A percentile compares a stretch with the other conserved stretches of the same genome.
Conservation (phyloP, 1,140 invertebrate genomes). For the Micrasema longulum region DNA sequence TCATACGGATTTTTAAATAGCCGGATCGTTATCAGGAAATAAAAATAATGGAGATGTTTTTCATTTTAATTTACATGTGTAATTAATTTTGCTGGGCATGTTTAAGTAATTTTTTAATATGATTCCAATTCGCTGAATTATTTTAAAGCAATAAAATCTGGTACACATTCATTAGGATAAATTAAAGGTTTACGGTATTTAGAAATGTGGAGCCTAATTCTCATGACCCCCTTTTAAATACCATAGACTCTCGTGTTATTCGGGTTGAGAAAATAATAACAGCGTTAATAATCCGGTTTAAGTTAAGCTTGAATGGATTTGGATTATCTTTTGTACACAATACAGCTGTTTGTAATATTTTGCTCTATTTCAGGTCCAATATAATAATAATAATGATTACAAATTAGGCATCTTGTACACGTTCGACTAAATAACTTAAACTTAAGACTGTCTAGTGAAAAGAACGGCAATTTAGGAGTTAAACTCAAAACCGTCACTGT, state of each 20-base stretch:
- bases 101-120: too few species aligned
- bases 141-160: too few species aligned
- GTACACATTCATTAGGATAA: too few species aligned
- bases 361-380: neutral
- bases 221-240: conserved; percentile 18
- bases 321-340: conserved; percentile 6
- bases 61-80: too few species aligned
- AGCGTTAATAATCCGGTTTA: conserved; percentile 29
- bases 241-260: neutral
- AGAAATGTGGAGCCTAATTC: conserved; percentile 2
- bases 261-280: conserved; percentile 32
- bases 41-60: too few species aligned
- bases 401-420: neutral
- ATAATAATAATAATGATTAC: neutral
- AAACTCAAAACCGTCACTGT: too few species aligned
- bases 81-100: too few species aligned
- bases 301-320: conserved; percentile 12
- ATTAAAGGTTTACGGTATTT: neutral
- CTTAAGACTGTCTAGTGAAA: too few species aligned
- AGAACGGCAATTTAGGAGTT: too few species aligned
- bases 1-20: too few species aligned
- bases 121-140: neutral
- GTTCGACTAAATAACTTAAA: too few species aligned
- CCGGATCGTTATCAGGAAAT: too few species aligned
- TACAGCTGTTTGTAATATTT: conserved; percentile 12